Conservation (phyloP, 1,140 invertebrate genomes). For the Drosophila obscura region DNA sequence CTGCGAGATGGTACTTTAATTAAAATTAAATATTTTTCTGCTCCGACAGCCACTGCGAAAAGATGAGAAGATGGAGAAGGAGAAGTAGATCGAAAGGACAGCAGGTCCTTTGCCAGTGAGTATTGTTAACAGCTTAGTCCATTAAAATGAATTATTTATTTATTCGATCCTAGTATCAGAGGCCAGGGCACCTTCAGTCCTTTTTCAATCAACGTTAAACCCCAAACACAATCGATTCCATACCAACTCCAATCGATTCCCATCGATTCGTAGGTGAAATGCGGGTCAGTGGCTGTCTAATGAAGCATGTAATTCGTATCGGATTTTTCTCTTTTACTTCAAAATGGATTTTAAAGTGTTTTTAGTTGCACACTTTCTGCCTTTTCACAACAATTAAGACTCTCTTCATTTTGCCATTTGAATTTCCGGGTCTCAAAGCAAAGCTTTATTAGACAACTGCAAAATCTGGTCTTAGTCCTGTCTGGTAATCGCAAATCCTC, state of each 20-base stretch:
- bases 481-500: constrained; percentile 36
- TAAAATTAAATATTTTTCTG: constrained; percentile 69
- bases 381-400: constrained; percentile 34
- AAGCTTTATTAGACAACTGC: constrained; percentile 57
- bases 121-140: constrained; percentile 10
- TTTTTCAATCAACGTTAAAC: neutral
- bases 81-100: too few species aligned
- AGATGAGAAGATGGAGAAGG: constrained; percentile 1
- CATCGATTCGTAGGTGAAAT: neutral
- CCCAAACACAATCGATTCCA: too few species aligned
- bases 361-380: too few species aligned
- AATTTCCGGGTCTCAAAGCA: constrained; percentile 37
- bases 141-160: constrained; percentile 14
- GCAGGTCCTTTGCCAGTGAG: neutral
- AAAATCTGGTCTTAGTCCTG: constrained; percentile 36
- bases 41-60: constrained; percentile 10
- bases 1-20: constrained; percentile 49
- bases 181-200: constrained; percentile 1
- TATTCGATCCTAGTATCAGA: neutral
- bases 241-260: too few species aligned
- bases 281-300: constrained; percentile 20
- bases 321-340: neutral
- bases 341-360: too few species aligned
- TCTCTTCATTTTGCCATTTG: constrained; percentile 35
- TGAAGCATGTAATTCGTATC: constrained; percentile 24